Base-by-base conservation (phyloP, 2,888 invertebrate species). In the Phyto melanocephala region DNA sequence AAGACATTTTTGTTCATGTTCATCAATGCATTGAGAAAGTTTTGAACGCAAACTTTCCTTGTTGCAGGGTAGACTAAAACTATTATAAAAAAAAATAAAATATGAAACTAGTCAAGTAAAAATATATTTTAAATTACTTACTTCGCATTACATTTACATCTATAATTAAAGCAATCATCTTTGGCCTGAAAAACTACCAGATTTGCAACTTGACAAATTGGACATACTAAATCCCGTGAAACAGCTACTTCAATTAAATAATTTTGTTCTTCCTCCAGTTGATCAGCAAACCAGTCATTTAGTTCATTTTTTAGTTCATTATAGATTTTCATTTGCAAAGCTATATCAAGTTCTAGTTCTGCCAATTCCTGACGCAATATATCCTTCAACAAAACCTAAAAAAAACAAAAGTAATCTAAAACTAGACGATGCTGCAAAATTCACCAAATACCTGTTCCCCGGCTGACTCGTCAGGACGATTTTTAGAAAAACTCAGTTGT, bases 151-250 rank as follows among this genome's bases (percentile, higher is more conserved):
- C 93, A 93, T 75, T 87, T 86, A 76, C 89, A 88, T 85, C 92
- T 84, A n/a, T 85, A 92, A 7, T 17, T 85, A 13, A 74, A 71
- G 1, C 11, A 20, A 4, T 35, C 28, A 13, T 28, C 37, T 1
- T 81, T 54, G n/a, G 33, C 10, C n/a, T 35, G 63, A n/a, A 75
- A 82, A 11, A 79, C 24, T 11, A 75, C 75, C 7, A 82, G n/a
- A 92, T 87, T 85, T 91, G 91, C 11, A 87, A 92, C 91, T 86
- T 92, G 91, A 81, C 93, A 93, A 15, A 93, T 87, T 0, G 93
- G 93, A 83, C 93, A 93, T 84, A 93, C 92, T 0, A 93, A 89
- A 85, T 89, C 87, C 62, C 91, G 90, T 22, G 92, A 87, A 63
- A 92, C 92, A 40, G 91, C 87, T 0, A 88, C 79, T 10, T 86